phyloP scores from a whole-genome alignment of 1,140 invertebrate genomes.

The Panagrolaimus sp. region DNA sequence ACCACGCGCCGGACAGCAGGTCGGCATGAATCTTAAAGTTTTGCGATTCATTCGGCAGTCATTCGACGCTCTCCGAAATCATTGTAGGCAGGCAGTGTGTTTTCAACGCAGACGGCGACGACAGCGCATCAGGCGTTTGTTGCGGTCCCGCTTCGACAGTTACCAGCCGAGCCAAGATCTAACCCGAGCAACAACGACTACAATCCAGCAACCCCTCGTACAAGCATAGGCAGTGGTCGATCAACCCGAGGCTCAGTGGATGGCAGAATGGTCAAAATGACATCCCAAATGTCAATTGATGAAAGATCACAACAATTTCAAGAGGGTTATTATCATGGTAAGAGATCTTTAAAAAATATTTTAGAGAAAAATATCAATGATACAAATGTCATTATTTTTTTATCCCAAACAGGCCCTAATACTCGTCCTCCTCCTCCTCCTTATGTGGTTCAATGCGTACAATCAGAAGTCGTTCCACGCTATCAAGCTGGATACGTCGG shows the following conservation, averaged over 20 bases:
- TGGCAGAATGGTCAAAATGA: constrained; percentile 1
- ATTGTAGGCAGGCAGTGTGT: constrained; percentile 17
- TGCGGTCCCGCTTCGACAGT: constrained; percentile 15
- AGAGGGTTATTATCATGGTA: neutral
- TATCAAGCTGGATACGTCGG: too few species aligned
- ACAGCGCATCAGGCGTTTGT: constrained; percentile 11
- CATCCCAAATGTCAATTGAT: constrained; percentile 14
- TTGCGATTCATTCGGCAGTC: constrained; percentile 7
- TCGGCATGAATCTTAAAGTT: constrained; percentile 16
- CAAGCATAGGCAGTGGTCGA: neutral
- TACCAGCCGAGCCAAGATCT: constrained; percentile 5
- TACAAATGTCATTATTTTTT: constrained; percentile 1
- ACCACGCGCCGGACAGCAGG: neutral
- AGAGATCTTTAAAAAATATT: neutral
- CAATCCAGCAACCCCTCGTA: neutral
- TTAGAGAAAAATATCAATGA: neutral
- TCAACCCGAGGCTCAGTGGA: neutral
- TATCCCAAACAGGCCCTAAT: constrained; percentile 9
- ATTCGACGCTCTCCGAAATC: constrained; percentile 6
- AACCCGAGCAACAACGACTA: neutral
- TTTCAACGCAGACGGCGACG: constrained; percentile 18
- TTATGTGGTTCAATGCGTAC: constrained; percentile 10
- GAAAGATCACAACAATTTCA: neutral
- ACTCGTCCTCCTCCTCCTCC: constrained; percentile 2
- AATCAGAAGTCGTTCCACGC: constrained; percentile 7